Evolutionary conservation across 1,140 invertebrate species (phyloP), one percentile per base, ranked within the genome.

Genomic region (Sesamia nonagrioides): DNA sequence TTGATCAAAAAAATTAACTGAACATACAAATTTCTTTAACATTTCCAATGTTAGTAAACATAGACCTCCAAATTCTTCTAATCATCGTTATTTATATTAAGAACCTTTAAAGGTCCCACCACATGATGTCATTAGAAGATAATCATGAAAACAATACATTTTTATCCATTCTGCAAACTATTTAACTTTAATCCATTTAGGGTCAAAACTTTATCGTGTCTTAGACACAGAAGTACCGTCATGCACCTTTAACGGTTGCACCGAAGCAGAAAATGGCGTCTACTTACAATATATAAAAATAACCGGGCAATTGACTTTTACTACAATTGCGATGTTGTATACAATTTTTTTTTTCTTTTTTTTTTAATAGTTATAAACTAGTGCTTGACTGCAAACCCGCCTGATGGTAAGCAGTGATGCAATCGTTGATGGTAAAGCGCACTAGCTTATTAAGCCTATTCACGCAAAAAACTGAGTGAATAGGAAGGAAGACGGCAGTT

Each of bases 261-360:
- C n/a, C n/a, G 35, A 35, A 63, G n/a, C 60, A 40, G 33, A 63
- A 63, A 63, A 63, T 40, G 60, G 60, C 60, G 15, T 18, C 35
- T 63, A 21, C 7, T 33, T 35, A 63, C 27, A 42, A 66, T 42
- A 37, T 66, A 66, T 66, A 66, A 66, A 58, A 66, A 66, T 42
- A 11, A 15, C 61, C 37, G 37, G 61, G 13, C 37, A 42, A 66
- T 66, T 66, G 37, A 66, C n/a, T 66, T 42, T 66, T n/a, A 42
- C 37, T 17, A 66, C 61, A 9, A 66, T 66, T 66, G 37, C 61
- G 33, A 60, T 35, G 56, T 33, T 35, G 27, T 40, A 40, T 56
- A 56, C 54, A 56, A 27, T 27, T 9, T 56, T 52, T 15, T 17
- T 15, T 52, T 17, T 6, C 35, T 15, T 40, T 40, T 40, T 60